Base-by-base conservation (phyloP, 1,140 invertebrate genomes). In the Drosophila navojoa region DNA sequence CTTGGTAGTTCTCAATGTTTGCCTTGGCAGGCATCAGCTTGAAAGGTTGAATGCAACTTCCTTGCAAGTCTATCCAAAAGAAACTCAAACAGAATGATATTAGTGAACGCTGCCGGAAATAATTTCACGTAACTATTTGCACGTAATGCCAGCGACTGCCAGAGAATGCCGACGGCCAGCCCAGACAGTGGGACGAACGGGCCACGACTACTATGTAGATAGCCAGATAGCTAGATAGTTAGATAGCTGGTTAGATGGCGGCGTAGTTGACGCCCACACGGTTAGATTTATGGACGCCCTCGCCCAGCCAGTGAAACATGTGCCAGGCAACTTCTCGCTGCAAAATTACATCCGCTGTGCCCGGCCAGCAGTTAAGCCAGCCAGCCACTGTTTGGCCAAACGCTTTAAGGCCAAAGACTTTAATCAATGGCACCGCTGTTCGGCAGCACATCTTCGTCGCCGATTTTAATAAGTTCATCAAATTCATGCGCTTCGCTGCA, bases 121-220 rank as follows among this genome's bases (percentile, higher is more conserved):
- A 87, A 87, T 87, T 87, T 87, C 72, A 89, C 82, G 79, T 79
- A 79, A 73, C 82, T 87, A 82, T 87, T 87, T 86, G 82, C 79
- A 86, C 78, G 82, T 87, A 86, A 62, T 66, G 67, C 66, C 57
- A 63, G 45, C 13, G 27, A 22, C 19, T 22, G 19, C 19, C 19
- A 22, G 19, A 22, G 19, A 22, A 22, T 3, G 19, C 19, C 0
- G 19, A 22, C 19, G 19, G 19, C 19, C 19, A 22, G 19, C 19
- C 22, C 22, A 57, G 58, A 40, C 59, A 25, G 59, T 35, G 60
- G 57, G 69, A 27, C 57, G 49, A 22, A 70, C 11, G 38, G 22
- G 44, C 44, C 47, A 49, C 54, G 38, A 38, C 35, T 38, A 11
- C 35, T 13, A 16, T 35, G 13, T 15, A 52, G 29, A 19, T 38